phyloP scores from a whole-genome alignment of 2,797 vertebrate species.

The Hemibagrus guttatus region DNA sequence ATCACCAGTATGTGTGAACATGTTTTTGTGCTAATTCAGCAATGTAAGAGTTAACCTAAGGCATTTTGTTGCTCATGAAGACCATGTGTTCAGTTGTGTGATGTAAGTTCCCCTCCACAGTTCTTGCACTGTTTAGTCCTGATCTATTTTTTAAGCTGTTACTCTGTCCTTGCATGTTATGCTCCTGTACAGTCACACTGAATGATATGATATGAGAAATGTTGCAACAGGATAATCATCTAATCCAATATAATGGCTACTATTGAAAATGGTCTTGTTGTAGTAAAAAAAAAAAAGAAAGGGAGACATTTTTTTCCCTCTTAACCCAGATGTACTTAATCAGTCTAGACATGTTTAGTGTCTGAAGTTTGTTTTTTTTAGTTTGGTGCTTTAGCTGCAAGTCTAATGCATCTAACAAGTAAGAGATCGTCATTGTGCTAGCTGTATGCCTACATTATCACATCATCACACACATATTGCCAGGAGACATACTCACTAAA shows the following conservation, averaged over 20 bases:
- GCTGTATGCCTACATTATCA: neutral
- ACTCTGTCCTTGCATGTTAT: neutral
- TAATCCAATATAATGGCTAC: neutral
- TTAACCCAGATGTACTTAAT: neutral
- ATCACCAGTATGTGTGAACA: too few relatives aligned
- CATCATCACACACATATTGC: neutral
- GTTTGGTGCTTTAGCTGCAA: neutral
- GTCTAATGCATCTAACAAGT: neutral
- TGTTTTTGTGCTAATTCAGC: neutral
- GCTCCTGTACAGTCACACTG: neutral
- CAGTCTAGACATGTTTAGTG: neutral
- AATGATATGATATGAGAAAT: neutral
- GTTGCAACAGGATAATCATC: neutral
- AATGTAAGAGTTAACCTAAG: conserved; percentile 6
- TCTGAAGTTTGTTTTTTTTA: neutral
- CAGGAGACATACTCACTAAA: neutral
- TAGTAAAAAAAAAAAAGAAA: neutral
- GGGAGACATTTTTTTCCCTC: neutral
- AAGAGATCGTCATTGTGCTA: neutral
- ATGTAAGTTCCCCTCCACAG: neutral
- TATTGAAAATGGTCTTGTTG: neutral
- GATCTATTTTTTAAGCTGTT: conserved; percentile 8
- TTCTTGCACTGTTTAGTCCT: neutral
- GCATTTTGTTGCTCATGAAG: neutral
- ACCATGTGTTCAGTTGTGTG: conserved; percentile 11